Evolutionary conservation across 2,888 invertebrate genomes (phyloP), one percentile per base, ranked within the genome.

Genomic region (Stenoptilia bipunctidactyla): DNA sequence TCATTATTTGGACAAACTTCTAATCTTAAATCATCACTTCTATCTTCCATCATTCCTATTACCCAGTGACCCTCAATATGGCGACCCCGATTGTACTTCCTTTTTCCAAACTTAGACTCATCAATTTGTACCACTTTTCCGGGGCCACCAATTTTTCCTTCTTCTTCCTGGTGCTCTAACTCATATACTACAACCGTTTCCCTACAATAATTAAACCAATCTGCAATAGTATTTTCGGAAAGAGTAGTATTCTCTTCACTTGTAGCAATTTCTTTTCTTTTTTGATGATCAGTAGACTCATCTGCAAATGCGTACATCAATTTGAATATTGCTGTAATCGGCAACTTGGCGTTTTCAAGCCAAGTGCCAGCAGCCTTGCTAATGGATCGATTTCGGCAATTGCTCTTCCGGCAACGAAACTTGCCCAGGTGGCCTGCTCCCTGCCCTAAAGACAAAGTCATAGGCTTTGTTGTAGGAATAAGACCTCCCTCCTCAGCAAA

Each of bases 1-100:
- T 40, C 39, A 45, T 55, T 53, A 4, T 52, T 44, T 9, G 52
- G 53, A 42, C 56, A 56, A 30, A 56, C 47, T 44, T 57, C 54
- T 9, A 60, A 15, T 0, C 56, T 30, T 1, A 58, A 30, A 14
- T 58, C 56, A 4, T 58, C 49, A 15, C 33, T 45, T 1, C 50
- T 46, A 44, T 55, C 49, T 27, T 55, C 50, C 0, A 56, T 53
- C 41, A 55, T 45, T 1, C 56, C 51, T 0, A 56, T 4, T 0
- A 54, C 48, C 53, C 52, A 51, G 14, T 48, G 48, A 1, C 47
- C 48, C 43, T 49, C 42, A 13, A 41, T 34, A n/a, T 15, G 20
- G 10, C 36, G 27, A n/a, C 33, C 39, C 20, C 35, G 12, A 39
- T 39, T 39, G 27, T 35, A 39, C 20, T 39, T 39, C 13, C 39